These are phyloP conservation scores for Pyrocephalus nanus DNA, from an alignment of 2,797 vertebrate genomes.

Conservation along the genomic window DNA sequence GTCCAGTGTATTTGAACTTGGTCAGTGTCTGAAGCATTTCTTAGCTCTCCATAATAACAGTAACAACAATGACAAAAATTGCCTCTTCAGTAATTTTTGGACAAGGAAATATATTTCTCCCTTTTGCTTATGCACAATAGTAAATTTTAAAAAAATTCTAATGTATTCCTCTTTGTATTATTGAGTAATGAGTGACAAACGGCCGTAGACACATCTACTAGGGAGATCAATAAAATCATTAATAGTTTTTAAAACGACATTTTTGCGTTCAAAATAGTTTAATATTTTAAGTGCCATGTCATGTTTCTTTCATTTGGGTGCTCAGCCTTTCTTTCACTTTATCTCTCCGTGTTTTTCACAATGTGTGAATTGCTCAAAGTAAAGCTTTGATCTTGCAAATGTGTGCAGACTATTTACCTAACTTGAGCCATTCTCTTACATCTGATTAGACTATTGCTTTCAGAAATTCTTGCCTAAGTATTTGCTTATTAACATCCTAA, in stretches of 20 bases:
- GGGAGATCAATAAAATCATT: not conserved
- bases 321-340: not conserved
- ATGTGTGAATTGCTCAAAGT: not conserved
- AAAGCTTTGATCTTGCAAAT: conserved; percentile 30
- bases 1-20: not conserved
- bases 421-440: not conserved
- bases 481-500: not conserved
- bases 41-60: not conserved
- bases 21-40: not conserved
- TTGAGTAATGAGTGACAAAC: not conserved
- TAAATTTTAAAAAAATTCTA: not conserved
- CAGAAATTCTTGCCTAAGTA: not conserved
- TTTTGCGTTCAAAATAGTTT: not conserved
- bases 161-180: not conserved
- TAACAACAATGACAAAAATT: not conserved
- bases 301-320: not conserved
- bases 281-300: not conserved
- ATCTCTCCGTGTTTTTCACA: not conserved
- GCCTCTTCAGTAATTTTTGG: not conserved
- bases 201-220: not conserved
- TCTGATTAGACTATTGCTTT: not conserved
- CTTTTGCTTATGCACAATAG: not conserved
- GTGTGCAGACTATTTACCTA: not conserved
- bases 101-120: not conserved
- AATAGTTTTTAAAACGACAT: not conserved